Evolutionary conservation across 2,113 vertebrate species (phyloP).

Genomic region (Passer domesticus): DNA sequence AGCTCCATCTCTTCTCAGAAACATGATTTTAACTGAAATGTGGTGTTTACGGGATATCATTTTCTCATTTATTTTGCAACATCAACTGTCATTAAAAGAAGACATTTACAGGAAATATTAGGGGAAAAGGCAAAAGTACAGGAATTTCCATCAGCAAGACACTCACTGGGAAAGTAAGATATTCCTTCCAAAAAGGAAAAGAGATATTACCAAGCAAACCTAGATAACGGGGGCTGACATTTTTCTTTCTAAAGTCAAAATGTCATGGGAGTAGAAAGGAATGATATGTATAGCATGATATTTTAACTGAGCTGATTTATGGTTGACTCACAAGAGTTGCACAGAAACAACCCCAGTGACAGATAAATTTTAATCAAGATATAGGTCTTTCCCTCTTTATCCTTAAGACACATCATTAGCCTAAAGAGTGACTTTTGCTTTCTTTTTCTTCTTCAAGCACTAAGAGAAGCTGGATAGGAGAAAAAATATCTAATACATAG

Average conservation of each 20-base stretch:
- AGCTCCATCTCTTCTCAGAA: background rate
- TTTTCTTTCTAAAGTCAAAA: slow-evolving; percentile 15
- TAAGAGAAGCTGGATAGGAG: background rate
- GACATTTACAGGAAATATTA: background rate
- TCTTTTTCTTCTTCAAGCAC: background rate
- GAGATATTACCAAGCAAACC: background rate
- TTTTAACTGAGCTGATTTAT: background rate
- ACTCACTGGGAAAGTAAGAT: background rate
- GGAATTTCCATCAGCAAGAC: background rate
- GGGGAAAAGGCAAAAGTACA: background rate
- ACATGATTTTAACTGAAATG: background rate
- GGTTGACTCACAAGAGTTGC: background rate
- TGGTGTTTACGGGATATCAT: background rate
- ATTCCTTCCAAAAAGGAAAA: background rate
- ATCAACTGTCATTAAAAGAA: background rate
- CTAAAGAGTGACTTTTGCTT: background rate
- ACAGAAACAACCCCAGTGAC: background rate
- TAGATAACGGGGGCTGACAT: background rate
- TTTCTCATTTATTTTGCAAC: slow-evolving; percentile 12
- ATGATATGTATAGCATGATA: background rate
- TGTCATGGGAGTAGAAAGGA: background rate
- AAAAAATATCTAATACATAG: background rate
- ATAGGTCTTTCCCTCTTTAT: background rate
- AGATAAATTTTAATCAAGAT: background rate
- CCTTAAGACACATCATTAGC: background rate